Percentiles rank a stretch among this genome's conserved stretches.
These are phyloP conservation scores for Exocentrus adspersus DNA, from an alignment of 2,888 invertebrate genomes.

Conservation along the genomic window DNA sequence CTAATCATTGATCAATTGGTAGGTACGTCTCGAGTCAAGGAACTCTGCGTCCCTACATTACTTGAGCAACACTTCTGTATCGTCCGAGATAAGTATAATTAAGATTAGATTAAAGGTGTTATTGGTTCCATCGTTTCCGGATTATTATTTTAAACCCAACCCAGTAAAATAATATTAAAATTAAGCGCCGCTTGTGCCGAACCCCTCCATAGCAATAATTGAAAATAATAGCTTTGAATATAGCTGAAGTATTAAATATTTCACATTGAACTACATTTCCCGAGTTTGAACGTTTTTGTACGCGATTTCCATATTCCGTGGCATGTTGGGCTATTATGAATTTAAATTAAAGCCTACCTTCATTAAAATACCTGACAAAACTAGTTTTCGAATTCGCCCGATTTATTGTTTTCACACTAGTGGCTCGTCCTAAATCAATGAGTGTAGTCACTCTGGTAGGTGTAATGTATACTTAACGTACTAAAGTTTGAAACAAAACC, in stretches of 20 bases:
- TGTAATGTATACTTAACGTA: conserved; percentile 37
- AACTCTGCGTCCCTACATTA: too few relatives aligned
- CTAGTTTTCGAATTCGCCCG: conserved; percentile 20
- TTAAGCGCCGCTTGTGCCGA: too few relatives aligned
- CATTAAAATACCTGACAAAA: conserved; percentile 26
- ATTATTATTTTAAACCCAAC: too few relatives aligned
- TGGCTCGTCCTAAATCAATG: conserved; percentile 13
- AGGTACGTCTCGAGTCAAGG: too few relatives aligned
- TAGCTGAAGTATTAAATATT: background rate
- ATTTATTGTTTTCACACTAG: conserved; percentile 23
- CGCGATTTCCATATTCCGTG: conserved; percentile 6
- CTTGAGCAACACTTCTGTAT: too few relatives aligned
- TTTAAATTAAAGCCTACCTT: conserved; percentile 18
- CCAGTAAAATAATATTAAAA: too few relatives aligned
- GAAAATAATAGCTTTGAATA: background rate
- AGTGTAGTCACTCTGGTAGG: conserved; percentile 3
- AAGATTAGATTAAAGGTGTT: too few relatives aligned
- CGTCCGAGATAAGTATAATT: too few relatives aligned
- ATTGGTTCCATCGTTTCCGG: too few relatives aligned
- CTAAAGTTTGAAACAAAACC: conserved; percentile 31
- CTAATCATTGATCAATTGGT: too few relatives aligned
- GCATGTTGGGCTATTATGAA: conserved; percentile 7
- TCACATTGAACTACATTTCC: background rate
- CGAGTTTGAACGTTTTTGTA: background rate
- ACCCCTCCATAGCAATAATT: background rate